phyloP scores from a whole-genome alignment of 2,888 invertebrate genomes.

The Crepidodera aurea region DNA sequence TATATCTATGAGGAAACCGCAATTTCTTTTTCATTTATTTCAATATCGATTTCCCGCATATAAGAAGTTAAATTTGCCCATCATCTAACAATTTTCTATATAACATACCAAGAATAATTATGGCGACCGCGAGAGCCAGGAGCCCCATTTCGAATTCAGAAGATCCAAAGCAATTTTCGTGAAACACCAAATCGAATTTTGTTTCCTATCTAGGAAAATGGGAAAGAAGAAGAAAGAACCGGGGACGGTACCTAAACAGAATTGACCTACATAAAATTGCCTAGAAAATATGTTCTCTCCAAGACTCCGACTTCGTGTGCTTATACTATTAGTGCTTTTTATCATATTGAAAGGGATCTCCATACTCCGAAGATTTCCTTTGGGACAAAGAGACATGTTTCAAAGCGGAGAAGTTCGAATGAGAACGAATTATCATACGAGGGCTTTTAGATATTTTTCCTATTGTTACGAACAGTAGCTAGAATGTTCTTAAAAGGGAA shows the following conservation, averaged over 20 bases:
- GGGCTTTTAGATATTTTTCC: neutral
- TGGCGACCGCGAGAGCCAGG: neutral
- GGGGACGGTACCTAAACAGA: conserved; percentile 14
- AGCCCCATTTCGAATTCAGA: conserved; percentile 2
- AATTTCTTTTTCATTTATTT: too few species aligned
- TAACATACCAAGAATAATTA: neutral
- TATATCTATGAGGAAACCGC: too few species aligned
- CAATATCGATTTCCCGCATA: too few species aligned
- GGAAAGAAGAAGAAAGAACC: conserved; percentile 1
- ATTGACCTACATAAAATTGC: conserved; percentile 27
- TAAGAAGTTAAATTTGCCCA: too few species aligned
- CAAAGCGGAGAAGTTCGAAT: conserved; percentile 12
- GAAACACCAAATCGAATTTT: conserved; percentile 19
- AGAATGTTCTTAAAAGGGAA: too few species aligned
- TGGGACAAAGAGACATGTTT: conserved; percentile 20
- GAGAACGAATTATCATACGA: conserved; percentile 1
- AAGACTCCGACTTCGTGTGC: conserved; percentile 16
- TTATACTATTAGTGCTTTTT: conserved; percentile 36
- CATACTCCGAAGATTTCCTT: conserved; percentile 25
- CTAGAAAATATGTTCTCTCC: conserved; percentile 21
- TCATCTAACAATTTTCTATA: neutral
- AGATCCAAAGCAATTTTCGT: conserved; percentile 8
- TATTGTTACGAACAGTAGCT: too few species aligned
- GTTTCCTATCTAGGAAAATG: conserved; percentile 6
- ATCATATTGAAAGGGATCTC: conserved; percentile 30